Evolutionary conservation across 2,113 vertebrate genomes (phyloP).

Genomic region (Ia io): DNA sequence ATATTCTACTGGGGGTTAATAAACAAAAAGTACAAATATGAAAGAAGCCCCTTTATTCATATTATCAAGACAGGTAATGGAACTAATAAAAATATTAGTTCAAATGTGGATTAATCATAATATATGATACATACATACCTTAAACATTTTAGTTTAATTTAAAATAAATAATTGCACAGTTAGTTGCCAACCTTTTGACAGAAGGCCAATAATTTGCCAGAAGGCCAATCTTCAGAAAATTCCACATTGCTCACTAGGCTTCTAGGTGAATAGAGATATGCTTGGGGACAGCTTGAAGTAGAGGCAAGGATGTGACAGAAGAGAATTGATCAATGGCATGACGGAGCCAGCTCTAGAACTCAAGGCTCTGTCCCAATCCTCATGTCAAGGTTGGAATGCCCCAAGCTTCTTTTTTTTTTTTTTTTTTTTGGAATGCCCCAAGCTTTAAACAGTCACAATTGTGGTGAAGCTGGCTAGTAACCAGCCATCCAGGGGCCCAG

Average conservation of each 20-base stretch:
- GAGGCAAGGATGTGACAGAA: neutral
- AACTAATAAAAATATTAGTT: conserved; percentile 26
- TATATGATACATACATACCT: neutral
- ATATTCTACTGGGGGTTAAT: neutral
- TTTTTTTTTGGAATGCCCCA: neutral
- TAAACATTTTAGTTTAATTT: neutral
- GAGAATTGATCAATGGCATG: neutral
- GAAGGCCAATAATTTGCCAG: neutral
- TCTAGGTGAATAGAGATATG: neutral
- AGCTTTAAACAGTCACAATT: neutral
- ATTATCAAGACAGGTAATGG: neutral
- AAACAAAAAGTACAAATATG: neutral
- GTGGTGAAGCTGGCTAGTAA: neutral
- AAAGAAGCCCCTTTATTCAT: neutral
- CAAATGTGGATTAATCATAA: neutral
- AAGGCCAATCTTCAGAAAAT: neutral
- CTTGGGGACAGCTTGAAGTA: neutral
- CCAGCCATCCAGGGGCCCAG: neutral
- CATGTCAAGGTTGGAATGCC: neutral
- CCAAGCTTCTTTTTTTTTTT: too few species aligned
- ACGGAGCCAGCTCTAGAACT: neutral
- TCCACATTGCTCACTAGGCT: neutral
- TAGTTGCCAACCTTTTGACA: neutral
- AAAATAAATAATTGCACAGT: neutral
- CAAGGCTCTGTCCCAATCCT: neutral